A percentile compares a stretch with the other conserved stretches of the same genome.
Evolutionary conservation across 1,140 invertebrate genomes (phyloP).

Genomic region (Drosophila tropicalis): DNA sequence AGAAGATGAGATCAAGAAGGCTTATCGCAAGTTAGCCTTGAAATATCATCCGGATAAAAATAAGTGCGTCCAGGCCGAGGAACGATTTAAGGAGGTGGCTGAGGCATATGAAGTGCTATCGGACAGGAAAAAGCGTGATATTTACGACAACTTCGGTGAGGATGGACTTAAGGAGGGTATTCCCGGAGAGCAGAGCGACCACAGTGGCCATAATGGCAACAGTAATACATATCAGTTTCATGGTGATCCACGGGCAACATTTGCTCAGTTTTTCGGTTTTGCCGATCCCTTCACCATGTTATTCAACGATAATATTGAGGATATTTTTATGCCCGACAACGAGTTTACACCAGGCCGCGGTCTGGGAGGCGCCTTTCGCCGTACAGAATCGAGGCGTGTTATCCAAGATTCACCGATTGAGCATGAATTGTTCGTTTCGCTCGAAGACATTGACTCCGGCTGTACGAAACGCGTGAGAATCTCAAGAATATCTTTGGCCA

Average conservation of each 20-base stretch:
- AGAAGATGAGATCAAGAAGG: slow-evolving; percentile 94
- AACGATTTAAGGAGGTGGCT: slow-evolving; percentile 95
- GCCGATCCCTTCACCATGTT: slow-evolving; percentile 83
- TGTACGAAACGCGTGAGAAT: slow-evolving; percentile 98
- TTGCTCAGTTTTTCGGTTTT: slow-evolving; percentile 89
- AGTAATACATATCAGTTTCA: slow-evolving; percentile 88
- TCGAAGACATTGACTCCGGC: slow-evolving; percentile 91
- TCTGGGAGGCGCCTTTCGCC: slow-evolving; percentile 69
- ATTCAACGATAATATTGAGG: slow-evolving; percentile 59
- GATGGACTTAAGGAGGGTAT: slow-evolving; percentile 94
- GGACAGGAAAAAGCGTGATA: slow-evolving; percentile 94
- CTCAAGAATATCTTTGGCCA: slow-evolving; percentile 88
- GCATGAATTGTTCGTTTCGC: slow-evolving; percentile 91
- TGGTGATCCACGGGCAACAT: slow-evolving; percentile 91
- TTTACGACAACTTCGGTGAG: slow-evolving; percentile 96
- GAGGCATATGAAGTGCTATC: slow-evolving; percentile 93
- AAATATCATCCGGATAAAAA: slow-evolving; percentile 97
- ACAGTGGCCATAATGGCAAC: slow-evolving; percentile 86
- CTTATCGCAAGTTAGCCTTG: slow-evolving; percentile 92
- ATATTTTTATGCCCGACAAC: slow-evolving; percentile 84
- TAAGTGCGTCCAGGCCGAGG: slow-evolving; percentile 93
- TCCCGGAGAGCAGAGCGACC: slow-evolving; percentile 94
- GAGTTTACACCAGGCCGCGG: slow-evolving; percentile 56
- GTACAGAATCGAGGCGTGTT: slow-evolving; percentile 25
- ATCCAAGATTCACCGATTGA: slow-evolving; percentile 92